Evolutionary conservation across 2,888 invertebrate species (phyloP), one percentile per base, ranked within the genome.

Genomic region (Therioaphis trifolii): DNA sequence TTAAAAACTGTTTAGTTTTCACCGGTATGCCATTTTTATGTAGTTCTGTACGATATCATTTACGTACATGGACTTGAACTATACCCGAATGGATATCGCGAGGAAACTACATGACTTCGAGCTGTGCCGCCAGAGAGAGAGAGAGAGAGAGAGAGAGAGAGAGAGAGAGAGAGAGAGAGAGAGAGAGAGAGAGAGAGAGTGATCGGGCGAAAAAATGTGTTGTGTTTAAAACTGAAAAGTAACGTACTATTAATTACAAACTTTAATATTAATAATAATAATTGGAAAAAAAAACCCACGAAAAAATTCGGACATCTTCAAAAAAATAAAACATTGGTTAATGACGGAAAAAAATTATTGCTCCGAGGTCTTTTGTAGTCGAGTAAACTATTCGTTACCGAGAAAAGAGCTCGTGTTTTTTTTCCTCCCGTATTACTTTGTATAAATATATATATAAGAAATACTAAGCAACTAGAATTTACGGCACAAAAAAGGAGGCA

Each of bases 171-270:
- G 27, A 46, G 24, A 52, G 52, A 12, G 24, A 58, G 24, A 35
- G 24, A 11, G 24, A 72, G 27, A n/a, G 27, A 52, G 27, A 46
- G 24, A 24, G 27, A 46, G 24, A 52, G 52, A 71, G n/a, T n/a
- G n/a, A n/a, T n/a, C n/a, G n/a, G n/a, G n/a, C n/a, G n/a, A 69
- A 46, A 27, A 71, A 63, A 63, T 24, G 12, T 11, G 11, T 11
- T 29, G 63, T 27, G 24, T 63, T 63, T 18, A 1, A 72, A 72
- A 52, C 29, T 72, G n/a, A 29, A 72, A 72, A 72, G 29, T 52
- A n/a, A 72, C 29, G 49, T 29, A n/a, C 43, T 63, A n/a, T 46
- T 61, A 76, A 76, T 63, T 29, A 76, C 29, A 76, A 43, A 63
- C 29, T 63, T 46, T 63, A 63, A 46, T 76, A 63, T 46, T 63